Evolutionary conservation across 2,113 vertebrate genomes (phyloP).

Genomic region (Clinocottus analis): DNA sequence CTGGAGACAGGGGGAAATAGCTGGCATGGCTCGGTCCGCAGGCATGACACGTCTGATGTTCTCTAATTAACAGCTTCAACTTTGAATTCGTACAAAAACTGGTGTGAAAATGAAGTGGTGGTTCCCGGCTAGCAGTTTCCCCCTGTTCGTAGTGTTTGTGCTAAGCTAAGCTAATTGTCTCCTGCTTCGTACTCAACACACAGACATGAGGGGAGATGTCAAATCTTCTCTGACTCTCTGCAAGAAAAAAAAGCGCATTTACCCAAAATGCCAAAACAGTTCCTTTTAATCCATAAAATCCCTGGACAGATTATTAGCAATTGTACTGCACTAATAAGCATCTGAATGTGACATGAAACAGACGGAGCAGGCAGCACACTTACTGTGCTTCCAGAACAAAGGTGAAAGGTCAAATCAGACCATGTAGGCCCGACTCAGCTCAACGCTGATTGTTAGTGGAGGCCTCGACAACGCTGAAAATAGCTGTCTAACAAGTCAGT

Average conservation of each 20-base stretch:
- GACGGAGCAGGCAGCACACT: not conserved
- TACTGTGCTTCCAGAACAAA: conserved; percentile 30
- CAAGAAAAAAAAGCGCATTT: not conserved
- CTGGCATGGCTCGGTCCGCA: not conserved
- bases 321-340: not conserved
- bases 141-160: not conserved
- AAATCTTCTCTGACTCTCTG: not conserved
- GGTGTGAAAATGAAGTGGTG: not conserved
- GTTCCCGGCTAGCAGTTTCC: not conserved
- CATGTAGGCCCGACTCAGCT: conserved; percentile 60
- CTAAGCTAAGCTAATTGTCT: not conserved
- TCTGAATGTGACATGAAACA: conserved; percentile 10
- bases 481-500: conserved; percentile 42
- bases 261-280: conserved; percentile 2
- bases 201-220: not conserved
- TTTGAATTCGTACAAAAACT: not conserved
- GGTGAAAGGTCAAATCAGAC: conserved; percentile 58
- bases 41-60: not conserved
- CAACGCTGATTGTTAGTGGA: conserved; percentile 37
- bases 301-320: not conserved
- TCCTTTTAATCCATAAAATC: not conserved
- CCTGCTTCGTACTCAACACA: not conserved
- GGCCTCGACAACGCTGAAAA: conserved; percentile 45
- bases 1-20: not conserved
- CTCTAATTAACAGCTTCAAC: not conserved